Conservation (phyloP, 2,888 invertebrate genomes). For the Serripes groenlandicus region DNA sequence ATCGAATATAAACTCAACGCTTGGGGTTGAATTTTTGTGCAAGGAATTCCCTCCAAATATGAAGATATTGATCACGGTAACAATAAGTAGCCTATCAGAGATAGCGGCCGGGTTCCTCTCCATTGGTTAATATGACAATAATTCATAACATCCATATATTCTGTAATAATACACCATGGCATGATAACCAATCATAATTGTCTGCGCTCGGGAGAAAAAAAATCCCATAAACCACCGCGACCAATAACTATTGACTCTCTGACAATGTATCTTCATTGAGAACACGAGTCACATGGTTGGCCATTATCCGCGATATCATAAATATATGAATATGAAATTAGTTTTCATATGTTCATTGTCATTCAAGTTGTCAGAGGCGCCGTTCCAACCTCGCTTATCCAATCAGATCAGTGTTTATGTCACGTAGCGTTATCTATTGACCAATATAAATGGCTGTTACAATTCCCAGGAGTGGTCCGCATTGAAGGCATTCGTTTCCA, state of each 20-base stretch:
- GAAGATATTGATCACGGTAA: not conserved
- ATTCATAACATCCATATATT: constrained; percentile 17
- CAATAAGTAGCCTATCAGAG: constrained; percentile 7
- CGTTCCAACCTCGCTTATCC: constrained; percentile 37
- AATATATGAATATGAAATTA: constrained; percentile 60
- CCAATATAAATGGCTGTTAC: constrained; percentile 42
- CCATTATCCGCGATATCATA: constrained; percentile 11
- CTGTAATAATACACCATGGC: not conserved
- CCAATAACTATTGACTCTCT: constrained; percentile 36
- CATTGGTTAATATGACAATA: constrained; percentile 11
- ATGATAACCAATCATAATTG: constrained; percentile 13
- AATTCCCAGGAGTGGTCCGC: constrained; percentile 22
- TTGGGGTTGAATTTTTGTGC: too few relatives aligned
- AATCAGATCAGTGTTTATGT: constrained; percentile 35
- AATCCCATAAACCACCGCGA: constrained; percentile 12
- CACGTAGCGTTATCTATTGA: not conserved
- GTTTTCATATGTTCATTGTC: constrained; percentile 37
- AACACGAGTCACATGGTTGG: not conserved
- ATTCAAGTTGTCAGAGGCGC: constrained; percentile 44
- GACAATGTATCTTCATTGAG: not conserved
- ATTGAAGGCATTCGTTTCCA: constrained; percentile 14
- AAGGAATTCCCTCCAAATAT: constrained; percentile 4
- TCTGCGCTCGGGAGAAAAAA: constrained; percentile 1
- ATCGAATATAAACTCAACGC: too few relatives aligned
- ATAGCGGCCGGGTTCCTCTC: not conserved